These are phyloP conservation scores for Acrobasis consociella DNA, from an alignment of 2,888 invertebrate genomes.

Conservation along the genomic window DNA sequence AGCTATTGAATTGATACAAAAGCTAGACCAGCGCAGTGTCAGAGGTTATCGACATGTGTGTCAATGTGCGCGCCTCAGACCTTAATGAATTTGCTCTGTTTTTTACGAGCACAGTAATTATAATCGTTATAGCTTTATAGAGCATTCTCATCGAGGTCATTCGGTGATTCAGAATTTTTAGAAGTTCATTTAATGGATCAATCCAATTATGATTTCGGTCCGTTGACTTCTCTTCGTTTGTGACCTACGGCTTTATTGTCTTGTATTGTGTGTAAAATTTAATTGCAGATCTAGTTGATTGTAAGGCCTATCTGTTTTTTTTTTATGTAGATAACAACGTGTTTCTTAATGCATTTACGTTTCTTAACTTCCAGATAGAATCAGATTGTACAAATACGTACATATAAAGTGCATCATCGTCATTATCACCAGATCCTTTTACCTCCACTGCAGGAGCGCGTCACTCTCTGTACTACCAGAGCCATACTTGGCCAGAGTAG, in stretches of 20 bases:
- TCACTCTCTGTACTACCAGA: too few species aligned
- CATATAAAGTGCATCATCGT: too few species aligned
- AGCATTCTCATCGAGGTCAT: constrained; percentile 48
- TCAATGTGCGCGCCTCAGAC: constrained; percentile 35
- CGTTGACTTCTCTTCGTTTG: not conserved
- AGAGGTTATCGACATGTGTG: constrained; percentile 45
- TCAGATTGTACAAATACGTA: too few species aligned
- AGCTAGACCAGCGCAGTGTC: constrained; percentile 32
- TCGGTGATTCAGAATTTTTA: constrained; percentile 37
- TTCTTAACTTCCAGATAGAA: too few species aligned
- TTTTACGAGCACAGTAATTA: constrained; percentile 43
- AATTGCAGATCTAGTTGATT: too few species aligned
- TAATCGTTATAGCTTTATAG: constrained; percentile 46
- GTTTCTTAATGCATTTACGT: too few species aligned
- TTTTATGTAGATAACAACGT: too few species aligned
- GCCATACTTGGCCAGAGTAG: too few species aligned
- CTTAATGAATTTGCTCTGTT: constrained; percentile 40
- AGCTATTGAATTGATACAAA: constrained; percentile 10
- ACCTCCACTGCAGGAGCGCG: too few species aligned
- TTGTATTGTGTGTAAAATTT: not conserved
- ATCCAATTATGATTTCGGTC: not conserved
- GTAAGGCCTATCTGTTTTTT: too few species aligned
- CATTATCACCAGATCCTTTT: too few species aligned
- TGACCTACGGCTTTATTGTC: not conserved
- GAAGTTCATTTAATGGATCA: not conserved